These are phyloP conservation scores for Colletes collaris DNA, from an alignment of 2,888 invertebrate species.

Conservation along the genomic window DNA sequence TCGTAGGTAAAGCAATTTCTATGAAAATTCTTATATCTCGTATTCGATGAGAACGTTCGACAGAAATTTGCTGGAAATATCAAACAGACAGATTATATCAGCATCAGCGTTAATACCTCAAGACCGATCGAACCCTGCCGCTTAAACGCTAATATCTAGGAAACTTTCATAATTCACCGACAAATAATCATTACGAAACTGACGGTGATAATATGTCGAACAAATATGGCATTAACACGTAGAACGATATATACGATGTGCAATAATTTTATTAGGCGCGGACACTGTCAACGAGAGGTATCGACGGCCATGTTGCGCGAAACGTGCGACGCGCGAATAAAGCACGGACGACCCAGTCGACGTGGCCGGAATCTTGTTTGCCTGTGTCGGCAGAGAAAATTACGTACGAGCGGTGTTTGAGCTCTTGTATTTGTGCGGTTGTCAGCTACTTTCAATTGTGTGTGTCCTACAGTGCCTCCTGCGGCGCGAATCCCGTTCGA, in stretches of 20 bases:
- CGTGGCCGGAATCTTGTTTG: conserved; percentile 48
- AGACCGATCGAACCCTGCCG: background rate
- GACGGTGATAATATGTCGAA: background rate
- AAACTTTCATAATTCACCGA: background rate
- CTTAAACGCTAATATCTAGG: background rate
- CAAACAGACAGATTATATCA: no score
- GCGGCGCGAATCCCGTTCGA: conserved; percentile 25
- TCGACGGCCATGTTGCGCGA: background rate
- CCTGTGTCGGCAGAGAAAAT: conserved; percentile 51
- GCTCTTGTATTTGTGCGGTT: conserved; percentile 44
- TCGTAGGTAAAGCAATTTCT: no score
- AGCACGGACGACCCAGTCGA: conserved; percentile 10
- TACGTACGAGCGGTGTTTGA: conserved; percentile 50
- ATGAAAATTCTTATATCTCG: no score
- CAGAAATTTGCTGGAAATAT: no score
- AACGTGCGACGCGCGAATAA: conserved; percentile 5
- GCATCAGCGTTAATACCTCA: no score
- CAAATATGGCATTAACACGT: background rate
- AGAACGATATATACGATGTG: background rate
- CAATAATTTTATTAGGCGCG: conserved; percentile 12
- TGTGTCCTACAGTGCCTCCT: conserved; percentile 5
- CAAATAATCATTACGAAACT: background rate
- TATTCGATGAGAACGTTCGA: no score
- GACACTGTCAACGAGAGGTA: background rate
- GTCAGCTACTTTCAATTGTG: conserved; percentile 56